Base-by-base conservation (phyloP, 2,113 vertebrate species). In the Apistogramma diplotaenia region DNA sequence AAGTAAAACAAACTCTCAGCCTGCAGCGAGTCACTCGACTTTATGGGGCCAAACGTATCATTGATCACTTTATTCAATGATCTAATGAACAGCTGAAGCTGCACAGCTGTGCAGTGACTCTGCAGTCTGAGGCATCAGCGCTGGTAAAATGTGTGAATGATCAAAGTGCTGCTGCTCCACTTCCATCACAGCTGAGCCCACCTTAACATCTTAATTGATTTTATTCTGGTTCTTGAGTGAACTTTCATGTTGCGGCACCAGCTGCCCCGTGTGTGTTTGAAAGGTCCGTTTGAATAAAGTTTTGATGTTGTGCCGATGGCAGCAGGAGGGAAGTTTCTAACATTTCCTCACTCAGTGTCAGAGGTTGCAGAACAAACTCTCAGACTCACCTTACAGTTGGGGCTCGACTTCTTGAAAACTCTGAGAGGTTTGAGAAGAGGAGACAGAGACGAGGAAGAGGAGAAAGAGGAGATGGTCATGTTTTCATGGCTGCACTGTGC, bases 361-460 rank as follows among this genome's bases (percentile, higher is more conserved):
- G 10, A 49, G 29, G 23, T 8, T 61, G 27, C 27, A 76, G 43
- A 35, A 40, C 19, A 76, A 61, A 76, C 27, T 3, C 1, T 3
- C 27, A 18, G 46, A 85, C 89, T 93, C 90, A 95, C 95, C 93
- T 95, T 95, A 87, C 95, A 95, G 88, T 95, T 95, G 67, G 95
- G 95, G 84, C 95, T 95, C n/a, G 95, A 95, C 88, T 95, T 95
- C 93, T 95, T 95, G 76, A 95, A 95, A 54, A 95, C 95, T 93
- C 95, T 95, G 87, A 37, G 57, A 57, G 2, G 49, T 79, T 59
- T 16, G 8, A 58, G 70, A 60, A 78, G 55, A 81, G 10, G 29
- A 6, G 43, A 53, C 16, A 74, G 3, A 31, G 10, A 54, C 25
- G 11, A 19, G 18, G 25, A 9, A 15, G 21, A 27, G 21, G 15